Base-by-base conservation (phyloP, 2,888 invertebrate genomes). In the Drosophila nr. perissopoda region DNA sequence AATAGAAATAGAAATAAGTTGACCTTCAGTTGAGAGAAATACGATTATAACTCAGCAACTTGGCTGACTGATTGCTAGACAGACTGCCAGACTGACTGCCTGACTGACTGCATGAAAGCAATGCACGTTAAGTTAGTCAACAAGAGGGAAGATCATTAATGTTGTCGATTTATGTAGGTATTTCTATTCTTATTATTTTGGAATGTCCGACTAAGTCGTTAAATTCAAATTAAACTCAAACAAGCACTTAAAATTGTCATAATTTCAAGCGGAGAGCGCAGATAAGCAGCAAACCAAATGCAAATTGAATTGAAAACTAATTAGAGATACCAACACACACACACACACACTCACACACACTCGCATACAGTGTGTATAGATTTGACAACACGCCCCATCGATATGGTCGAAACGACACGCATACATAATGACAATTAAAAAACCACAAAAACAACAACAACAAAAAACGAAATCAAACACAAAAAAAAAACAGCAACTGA, bases 241-340 rank as follows among this genome's bases (percentile, higher is more conserved):
- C 73, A 72, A 67, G 70, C 79, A 84, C 82, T 84, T 78, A 79
- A 84, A 75, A 78, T 75, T 76, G 73, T 81, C 89, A 85, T 85
- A 83, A 85, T 76, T 85, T 77, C 70, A 73, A 76, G 76, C 74
- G 67, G 76, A 53, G 29, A 52, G 54, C 61, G 48, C 51, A 48
- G 52, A 29, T n/a, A 29, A 11, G 31, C 25, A 33, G 7, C 18
- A 48, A 48, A 16, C 27, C 31, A 85, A 87, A 87, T 87, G 87
- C 89, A 87, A 87, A 87, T 87, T 87, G 76, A 85, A 87, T 87
- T 78, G 83, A 78, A 89, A 85, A 87, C 87, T 87, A 87, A 89
- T 87, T 89, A 87, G 72, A 83, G 78, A 83, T 87, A 84, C 78
- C 81, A 76, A 72, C 60, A 69, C 60, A 56, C 63, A 74, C 45